These are phyloP conservation scores for Salticus scenicus DNA, from an alignment of 2,888 invertebrate genomes.

Conservation along the genomic window DNA sequence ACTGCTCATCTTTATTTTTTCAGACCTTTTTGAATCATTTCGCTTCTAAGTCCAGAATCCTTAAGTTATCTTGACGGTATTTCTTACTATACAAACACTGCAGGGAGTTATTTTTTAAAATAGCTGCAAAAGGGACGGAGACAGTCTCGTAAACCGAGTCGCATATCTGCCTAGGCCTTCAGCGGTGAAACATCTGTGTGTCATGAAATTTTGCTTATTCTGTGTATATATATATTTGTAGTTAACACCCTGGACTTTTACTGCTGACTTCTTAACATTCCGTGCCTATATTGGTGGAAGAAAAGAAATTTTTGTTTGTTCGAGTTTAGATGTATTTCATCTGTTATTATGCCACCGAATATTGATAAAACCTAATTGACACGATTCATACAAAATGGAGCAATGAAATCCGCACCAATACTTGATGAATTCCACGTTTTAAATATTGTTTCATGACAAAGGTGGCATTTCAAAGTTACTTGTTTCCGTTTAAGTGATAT, in stretches of 20 bases:
- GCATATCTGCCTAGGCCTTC: background rate
- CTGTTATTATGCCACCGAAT: no score
- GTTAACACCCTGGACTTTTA: background rate
- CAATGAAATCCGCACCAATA: no score
- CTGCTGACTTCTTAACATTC: no score
- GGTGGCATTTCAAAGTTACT: no score
- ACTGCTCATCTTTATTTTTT: background rate
- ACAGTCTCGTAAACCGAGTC: background rate
- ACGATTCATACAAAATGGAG: no score
- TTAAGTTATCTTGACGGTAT: background rate
- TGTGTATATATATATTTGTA: background rate
- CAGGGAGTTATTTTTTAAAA: conserved; percentile 16
- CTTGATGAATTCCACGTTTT: no score
- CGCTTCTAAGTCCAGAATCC: background rate
- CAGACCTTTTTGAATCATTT: conserved; percentile 36
- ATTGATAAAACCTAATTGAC: no score
- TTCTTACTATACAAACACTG: conserved; percentile 3
- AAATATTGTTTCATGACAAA: no score
- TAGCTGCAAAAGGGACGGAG: background rate
- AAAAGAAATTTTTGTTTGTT: no score
- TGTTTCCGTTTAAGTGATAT: no score
- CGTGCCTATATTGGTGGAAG: no score
- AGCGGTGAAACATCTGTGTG: background rate
- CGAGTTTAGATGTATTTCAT: no score
- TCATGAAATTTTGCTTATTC: background rate